Evolutionary conservation across 2,113 vertebrate genomes (phyloP).

Genomic region (Lepidothrix coronata): DNA sequence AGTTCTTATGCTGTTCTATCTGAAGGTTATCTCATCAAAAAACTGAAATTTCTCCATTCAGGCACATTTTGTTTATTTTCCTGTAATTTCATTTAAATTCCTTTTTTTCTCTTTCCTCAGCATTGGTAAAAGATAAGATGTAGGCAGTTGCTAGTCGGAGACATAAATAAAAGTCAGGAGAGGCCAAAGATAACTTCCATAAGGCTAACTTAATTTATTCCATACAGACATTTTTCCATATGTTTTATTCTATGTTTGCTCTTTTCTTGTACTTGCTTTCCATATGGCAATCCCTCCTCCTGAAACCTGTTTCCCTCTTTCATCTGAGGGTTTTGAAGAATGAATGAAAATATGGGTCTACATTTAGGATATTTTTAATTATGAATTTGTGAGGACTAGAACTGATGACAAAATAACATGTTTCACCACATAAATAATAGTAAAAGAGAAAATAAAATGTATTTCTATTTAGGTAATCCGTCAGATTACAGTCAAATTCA

Average conservation of each 20-base stretch:
- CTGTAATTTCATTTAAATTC: background rate
- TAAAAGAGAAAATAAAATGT: background rate
- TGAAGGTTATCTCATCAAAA: background rate
- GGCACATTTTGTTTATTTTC: background rate
- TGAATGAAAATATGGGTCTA: background rate
- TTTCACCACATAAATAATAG: background rate
- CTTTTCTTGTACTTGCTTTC: slow-evolving; percentile 32
- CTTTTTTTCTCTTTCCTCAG: background rate
- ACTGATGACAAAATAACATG: background rate
- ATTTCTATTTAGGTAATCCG: background rate
- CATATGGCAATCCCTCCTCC: slow-evolving; percentile 10
- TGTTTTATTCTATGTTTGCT: slow-evolving; percentile 26
- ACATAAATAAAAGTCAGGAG: background rate
- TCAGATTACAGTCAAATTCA: background rate
- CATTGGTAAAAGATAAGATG: background rate
- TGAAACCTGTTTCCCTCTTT: slow-evolving; percentile 13
- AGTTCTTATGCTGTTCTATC: background rate
- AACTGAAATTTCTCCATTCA: background rate
- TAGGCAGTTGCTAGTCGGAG: background rate
- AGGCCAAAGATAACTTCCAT: slow-evolving; percentile 7
- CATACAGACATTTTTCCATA: slow-evolving; percentile 29
- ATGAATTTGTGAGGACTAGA: background rate
- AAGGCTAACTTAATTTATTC: slow-evolving; percentile 44
- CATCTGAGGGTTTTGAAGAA: background rate
- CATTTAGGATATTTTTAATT: background rate